A percentile compares a stretch with the other conserved stretches of the same genome.
Conservation (phyloP, 2,113 vertebrate genomes). For the Narcine bancroftii region DNA sequence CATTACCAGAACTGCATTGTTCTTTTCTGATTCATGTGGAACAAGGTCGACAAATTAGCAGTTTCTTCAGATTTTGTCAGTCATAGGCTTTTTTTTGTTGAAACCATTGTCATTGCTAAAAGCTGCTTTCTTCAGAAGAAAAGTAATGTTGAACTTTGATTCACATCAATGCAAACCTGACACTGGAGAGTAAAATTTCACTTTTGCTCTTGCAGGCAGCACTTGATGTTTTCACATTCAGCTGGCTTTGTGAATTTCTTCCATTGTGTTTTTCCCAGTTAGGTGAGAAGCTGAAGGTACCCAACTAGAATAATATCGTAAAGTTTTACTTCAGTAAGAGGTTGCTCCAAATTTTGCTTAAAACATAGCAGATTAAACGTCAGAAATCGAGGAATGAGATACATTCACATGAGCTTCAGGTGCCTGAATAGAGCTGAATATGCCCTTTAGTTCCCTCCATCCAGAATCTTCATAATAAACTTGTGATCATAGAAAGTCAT, state of each 20-base stretch:
- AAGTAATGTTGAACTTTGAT: neutral
- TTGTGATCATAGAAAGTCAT: too few relatives aligned
- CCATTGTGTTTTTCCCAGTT: neutral
- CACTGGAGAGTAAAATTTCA: neutral
- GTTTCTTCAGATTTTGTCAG: neutral
- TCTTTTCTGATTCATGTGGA: conserved; percentile 20
- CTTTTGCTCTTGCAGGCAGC: neutral
- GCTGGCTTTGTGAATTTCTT: neutral
- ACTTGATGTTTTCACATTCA: neutral
- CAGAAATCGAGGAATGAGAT: too few relatives aligned
- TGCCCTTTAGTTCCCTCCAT: too few relatives aligned
- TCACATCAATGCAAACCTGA: neutral
- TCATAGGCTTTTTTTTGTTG: neutral
- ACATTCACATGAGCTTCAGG: too few relatives aligned
- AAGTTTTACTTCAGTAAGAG: neutral
- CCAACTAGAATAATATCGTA: neutral
- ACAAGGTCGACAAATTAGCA: conserved; percentile 9
- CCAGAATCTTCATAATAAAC: too few relatives aligned
- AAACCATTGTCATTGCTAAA: neutral
- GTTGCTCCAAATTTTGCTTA: neutral
- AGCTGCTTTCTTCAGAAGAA: neutral
- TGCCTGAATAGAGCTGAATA: too few relatives aligned
- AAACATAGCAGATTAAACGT: too few relatives aligned
- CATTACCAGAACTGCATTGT: neutral
- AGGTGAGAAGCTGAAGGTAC: neutral